phyloP scores from a whole-genome alignment of 2,888 invertebrate genomes.

The Sinhomidia bicolor region DNA sequence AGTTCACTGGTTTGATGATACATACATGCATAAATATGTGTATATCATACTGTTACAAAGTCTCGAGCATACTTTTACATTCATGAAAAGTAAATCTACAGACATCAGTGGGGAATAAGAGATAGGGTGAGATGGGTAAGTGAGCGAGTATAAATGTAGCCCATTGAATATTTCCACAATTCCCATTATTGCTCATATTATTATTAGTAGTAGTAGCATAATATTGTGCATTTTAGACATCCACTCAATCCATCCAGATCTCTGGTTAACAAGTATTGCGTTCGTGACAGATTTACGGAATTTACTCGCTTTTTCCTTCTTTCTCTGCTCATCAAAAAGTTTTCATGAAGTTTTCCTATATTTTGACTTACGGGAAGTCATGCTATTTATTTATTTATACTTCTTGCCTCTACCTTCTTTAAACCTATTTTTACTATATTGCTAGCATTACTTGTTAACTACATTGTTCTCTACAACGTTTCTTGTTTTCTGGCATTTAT shows the following conservation, averaged over 20 bases:
- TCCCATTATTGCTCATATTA: slow-evolving; percentile 69
- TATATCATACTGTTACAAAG: not conserved
- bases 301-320: slow-evolving; percentile 22
- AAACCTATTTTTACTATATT: too few relatives aligned
- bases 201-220: slow-evolving; percentile 59
- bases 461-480: too few relatives aligned
- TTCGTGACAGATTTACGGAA: slow-evolving; percentile 73
- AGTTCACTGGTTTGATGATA: too few relatives aligned
- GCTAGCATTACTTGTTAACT: too few relatives aligned
- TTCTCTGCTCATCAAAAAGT: too few relatives aligned
- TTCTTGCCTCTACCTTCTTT: not conserved
- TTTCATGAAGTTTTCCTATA: too few relatives aligned
- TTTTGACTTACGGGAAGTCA: too few relatives aligned
- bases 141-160: too few relatives aligned
- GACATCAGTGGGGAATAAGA: slow-evolving; percentile 61
- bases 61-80: slow-evolving; percentile 45
- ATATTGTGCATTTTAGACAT: slow-evolving; percentile 73
- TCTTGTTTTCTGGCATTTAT: too few relatives aligned
- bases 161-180: slow-evolving; percentile 62
- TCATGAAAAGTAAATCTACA: slow-evolving; percentile 61
- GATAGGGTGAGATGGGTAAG: slow-evolving; percentile 63
- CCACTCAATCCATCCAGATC: slow-evolving; percentile 72
- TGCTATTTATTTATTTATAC: too few relatives aligned
- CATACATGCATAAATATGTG: not conserved
- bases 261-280: slow-evolving; percentile 68